Evolutionary conservation across 2,113 vertebrate species (phyloP).

Genomic region (Bombycilla garrulus): DNA sequence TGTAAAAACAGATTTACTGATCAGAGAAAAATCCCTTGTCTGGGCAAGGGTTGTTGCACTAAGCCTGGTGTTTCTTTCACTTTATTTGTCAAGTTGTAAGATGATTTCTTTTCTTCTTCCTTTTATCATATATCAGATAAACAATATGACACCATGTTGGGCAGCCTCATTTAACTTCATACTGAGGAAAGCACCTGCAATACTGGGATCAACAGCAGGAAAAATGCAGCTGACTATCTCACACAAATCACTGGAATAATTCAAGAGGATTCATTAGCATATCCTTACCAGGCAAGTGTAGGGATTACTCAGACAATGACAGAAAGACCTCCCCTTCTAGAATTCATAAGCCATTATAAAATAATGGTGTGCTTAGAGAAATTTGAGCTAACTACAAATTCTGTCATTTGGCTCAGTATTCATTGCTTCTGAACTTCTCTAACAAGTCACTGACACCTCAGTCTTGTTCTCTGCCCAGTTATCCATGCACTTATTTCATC

Average conservation of each 20-base stretch:
- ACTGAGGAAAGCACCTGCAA: background rate
- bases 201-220: background rate
- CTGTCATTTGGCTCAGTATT: background rate
- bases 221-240: background rate
- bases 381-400: background rate
- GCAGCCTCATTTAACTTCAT: background rate
- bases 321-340: background rate
- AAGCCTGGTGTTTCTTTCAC: background rate
- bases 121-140: background rate
- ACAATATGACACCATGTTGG: background rate
- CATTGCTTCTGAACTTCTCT: background rate
- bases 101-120: background rate
- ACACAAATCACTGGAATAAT: background rate
- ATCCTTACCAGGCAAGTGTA: background rate
- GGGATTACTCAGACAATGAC: background rate
- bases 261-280: background rate
- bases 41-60: background rate
- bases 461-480: background rate
- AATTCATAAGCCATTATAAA: background rate
- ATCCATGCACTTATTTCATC: background rate
- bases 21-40: background rate
- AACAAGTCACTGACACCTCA: background rate
- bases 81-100: background rate
- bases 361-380: background rate
- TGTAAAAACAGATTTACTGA: background rate